Base-by-base conservation (phyloP, 2,888 invertebrate species). In the Hartigia nigra region DNA sequence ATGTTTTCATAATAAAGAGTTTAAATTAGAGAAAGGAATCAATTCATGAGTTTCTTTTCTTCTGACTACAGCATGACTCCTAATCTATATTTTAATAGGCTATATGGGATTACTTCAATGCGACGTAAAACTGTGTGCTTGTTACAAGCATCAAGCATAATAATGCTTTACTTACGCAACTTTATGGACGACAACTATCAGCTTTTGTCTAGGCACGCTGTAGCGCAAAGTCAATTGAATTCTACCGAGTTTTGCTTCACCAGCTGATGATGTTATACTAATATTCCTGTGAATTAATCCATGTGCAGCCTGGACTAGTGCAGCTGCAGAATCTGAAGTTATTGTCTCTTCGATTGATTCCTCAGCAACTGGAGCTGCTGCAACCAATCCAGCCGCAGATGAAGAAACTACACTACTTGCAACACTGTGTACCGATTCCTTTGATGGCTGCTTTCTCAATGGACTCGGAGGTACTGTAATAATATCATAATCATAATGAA, bases 211-310 rank as follows among this genome's bases (percentile, higher is more conserved):
- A 86, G 95, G 96, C 77, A 95, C 94, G 88, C 97, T 97, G 92
- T 98, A 98, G 77, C 96, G 95, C 72, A 98, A 92, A 0, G 98
- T 97, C 75, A 98, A 90, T 89, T 98, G 95, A 82, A 98, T 96
- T 81, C 96, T 94, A 0, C 97, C 97, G 78, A 97, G 92, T 14
- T 95, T 95, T 70, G 95, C 93, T 82, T 95, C 96, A 1, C 96
- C 96, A n/a, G 95, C 93, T 1, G 95, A 94, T 88, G 94, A 93
- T 11, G 93, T 94, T 69, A 93, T 87, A 36, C 94, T 95, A 12
- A 94, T 93, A 70, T 93, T 93, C 85, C 95, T 94, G 85, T 95
- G 95, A 36, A 94, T 91, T 69, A 95, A 90, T 85, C 93, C 93
- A 14, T 87, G 86, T 77, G 86, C 87, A 76, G 80, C 81, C n/a